Conservation (phyloP, 1,140 invertebrate species). For the Tetragonula clypearis region DNA sequence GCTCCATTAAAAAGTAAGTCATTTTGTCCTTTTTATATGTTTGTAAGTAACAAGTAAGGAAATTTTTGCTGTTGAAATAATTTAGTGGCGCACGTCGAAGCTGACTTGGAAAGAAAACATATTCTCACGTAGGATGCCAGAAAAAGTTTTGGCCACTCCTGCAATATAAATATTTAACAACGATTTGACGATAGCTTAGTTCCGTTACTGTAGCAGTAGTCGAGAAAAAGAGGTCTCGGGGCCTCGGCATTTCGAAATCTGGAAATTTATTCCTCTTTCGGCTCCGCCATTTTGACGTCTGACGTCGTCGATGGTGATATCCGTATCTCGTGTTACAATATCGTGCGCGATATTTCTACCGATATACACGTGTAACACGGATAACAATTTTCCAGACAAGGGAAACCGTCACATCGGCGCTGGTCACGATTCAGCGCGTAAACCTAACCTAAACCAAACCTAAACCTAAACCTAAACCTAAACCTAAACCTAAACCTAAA, state of each 20-base stretch:
- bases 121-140: no score
- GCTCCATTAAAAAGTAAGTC: no score
- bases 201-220: no score
- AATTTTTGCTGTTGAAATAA: no score
- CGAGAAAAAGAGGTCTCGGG: not conserved
- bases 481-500: not conserved
- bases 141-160: no score
- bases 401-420: slow-evolving; percentile 1
- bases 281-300: not conserved
- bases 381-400: slow-evolving; percentile 25
- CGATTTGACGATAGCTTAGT: no score
- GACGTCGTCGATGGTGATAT: slow-evolving; percentile 6
- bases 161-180: not conserved
- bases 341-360: slow-evolving; percentile 4
- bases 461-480: not conserved
- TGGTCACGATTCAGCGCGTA: slow-evolving; percentile 26
- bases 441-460: not conserved
- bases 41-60: no score
- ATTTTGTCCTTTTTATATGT: no score
- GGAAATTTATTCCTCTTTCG: slow-evolving; percentile 12
- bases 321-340: slow-evolving; percentile 15
- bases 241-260: not conserved
- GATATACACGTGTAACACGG: slow-evolving; percentile 34
- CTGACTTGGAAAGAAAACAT: no score
- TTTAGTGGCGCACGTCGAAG: no score